Conservation (phyloP, 1,140 invertebrate species). For the Eurosta solidaginis region DNA sequence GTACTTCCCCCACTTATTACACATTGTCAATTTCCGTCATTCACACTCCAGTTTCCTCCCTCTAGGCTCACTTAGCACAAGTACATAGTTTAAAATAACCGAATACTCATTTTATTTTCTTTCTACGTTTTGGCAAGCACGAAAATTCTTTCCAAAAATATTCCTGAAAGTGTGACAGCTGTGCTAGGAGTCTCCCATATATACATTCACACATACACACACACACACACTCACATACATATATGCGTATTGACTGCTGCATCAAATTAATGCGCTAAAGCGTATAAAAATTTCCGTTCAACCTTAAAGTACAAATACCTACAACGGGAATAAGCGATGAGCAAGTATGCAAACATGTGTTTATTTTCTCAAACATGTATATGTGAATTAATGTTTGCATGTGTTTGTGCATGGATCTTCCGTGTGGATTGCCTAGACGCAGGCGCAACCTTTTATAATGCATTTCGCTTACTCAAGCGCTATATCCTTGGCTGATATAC, state of each 20-base stretch:
- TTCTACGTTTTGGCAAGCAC: not conserved
- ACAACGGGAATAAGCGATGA: not conserved
- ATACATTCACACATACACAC: not conserved
- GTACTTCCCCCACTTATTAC: not conserved
- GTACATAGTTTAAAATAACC: not conserved
- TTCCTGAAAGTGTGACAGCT: constrained; percentile 14
- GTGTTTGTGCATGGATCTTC: no score
- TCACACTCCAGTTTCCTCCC: not conserved
- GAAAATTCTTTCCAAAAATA: not conserved
- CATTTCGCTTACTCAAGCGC: not conserved
- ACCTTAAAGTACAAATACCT: no score
- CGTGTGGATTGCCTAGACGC: not conserved
- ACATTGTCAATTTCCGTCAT: not conserved
- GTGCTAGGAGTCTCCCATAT: not conserved
- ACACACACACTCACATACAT: not conserved
- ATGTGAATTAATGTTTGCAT: not conserved
- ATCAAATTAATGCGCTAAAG: constrained; percentile 16
- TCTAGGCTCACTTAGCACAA: not conserved
- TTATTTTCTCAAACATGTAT: no score
- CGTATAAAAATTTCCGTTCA: constrained; percentile 20
- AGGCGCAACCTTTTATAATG: not conserved
- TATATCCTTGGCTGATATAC: not conserved
- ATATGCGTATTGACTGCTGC: not conserved
- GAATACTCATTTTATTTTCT: no score
- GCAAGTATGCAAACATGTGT: no score